Base-by-base conservation (phyloP, 1,140 invertebrate species). In the Drosophila lacertosa region DNA sequence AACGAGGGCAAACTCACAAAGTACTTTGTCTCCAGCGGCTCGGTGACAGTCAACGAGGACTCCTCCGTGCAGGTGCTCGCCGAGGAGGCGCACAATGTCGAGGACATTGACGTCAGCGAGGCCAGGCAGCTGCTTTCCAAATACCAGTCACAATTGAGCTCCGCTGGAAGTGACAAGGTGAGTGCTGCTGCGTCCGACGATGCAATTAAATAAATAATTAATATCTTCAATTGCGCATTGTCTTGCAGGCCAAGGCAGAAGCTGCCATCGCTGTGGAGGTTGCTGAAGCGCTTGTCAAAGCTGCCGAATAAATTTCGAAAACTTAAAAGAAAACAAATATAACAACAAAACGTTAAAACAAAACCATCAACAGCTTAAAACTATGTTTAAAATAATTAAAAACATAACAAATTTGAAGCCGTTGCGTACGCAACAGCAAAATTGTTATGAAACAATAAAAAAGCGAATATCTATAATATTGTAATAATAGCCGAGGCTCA, bases 31-130 rank as follows among this genome's bases (percentile, higher is more conserved):
- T 99, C 98, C 62, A 99, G 98, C 91, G 99, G 99, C 42, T 98
- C 98, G 11, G 93, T 99, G 40, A 98, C 98, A 29, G 97, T 99
- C 70, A 99, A 99, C 93, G 97, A 98, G 77, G 98, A 99, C 92
- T 99, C 98, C 10, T 97, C 97, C 88, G 98, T 99, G 66, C 98
- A 99, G 94, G 95, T 99, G 62, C 92, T 99, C 47, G 99, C 98
- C 39, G 99, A 99, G 93, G 99, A 99, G 94, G 98, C 98, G 26
- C 96, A 98, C 77, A 95, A 95, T 7, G 74, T 99, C 39, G 97
- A 97, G 69, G 94, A 95, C 77, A 91, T 99, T 48, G 99, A 99
- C 93, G 90, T 92, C 42, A 91, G 92, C 33, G 96, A 96, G 35
- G 96, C 96, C n/a, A 94, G 95, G 86, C 97, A 98, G 75, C 93